Conservation (phyloP, 2,797 vertebrate species). For the Dendrocincla fuliginosa region DNA sequence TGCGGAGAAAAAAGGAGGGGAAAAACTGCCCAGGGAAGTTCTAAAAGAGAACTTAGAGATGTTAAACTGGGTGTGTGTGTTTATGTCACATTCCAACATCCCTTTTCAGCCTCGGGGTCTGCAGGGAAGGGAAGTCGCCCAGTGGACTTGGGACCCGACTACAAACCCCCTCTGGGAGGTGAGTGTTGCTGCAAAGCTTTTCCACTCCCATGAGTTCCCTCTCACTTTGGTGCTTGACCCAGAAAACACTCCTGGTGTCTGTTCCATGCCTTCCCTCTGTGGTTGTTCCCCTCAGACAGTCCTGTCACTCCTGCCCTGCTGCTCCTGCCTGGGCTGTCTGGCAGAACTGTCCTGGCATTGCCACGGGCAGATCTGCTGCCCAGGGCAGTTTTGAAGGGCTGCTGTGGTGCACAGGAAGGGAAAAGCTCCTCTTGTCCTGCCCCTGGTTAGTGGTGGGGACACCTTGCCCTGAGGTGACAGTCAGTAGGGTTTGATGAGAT, state of each 20-base stretch:
- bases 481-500: background rate
- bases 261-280: background rate
- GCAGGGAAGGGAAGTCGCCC: slow-evolving; percentile 82
- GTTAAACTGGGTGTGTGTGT: background rate
- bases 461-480: background rate
- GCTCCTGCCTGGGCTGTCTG: background rate
- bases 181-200: slow-evolving; percentile 10
- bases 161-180: slow-evolving; percentile 84
- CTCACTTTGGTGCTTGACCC: background rate
- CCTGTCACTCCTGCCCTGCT: fast-evolving
- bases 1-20: background rate
- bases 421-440: background rate
- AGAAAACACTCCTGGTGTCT: background rate
- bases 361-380: background rate
- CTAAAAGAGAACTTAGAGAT: background rate
- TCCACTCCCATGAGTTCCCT: background rate
- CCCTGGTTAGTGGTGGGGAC: background rate
- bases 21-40: background rate
- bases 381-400: background rate
- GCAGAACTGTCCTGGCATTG: background rate
- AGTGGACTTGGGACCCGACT: slow-evolving; percentile 74
- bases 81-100: background rate
- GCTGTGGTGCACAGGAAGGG: background rate
- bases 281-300: background rate
- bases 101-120: slow-evolving; percentile 84